Percentiles rank a stretch among this genome's conserved stretches.
These are phyloP conservation scores for Dallia pectoralis DNA, from an alignment of 2,797 vertebrate species.

Conservation along the genomic window DNA sequence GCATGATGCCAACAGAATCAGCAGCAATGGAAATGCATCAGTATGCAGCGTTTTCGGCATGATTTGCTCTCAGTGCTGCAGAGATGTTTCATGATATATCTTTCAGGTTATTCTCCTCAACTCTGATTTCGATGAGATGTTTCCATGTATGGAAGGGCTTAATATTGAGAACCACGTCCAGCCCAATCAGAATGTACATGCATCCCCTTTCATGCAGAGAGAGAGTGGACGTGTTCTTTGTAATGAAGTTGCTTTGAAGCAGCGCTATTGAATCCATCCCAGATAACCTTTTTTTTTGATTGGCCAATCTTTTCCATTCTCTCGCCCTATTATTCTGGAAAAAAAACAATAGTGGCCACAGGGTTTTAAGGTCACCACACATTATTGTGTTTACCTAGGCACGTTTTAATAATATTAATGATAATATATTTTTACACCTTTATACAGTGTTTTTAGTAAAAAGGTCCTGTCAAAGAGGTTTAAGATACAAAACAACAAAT, in stretches of 20 bases:
- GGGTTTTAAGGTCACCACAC: not conserved
- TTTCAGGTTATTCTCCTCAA: conserved; percentile 8
- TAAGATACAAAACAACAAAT: no score
- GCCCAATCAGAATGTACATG: not conserved
- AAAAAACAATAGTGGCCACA: not conserved
- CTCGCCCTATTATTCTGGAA: not conserved
- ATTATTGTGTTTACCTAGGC: not conserved
- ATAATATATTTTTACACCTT: no score
- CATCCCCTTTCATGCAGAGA: not conserved
- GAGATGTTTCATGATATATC: not conserved
- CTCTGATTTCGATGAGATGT: conserved; percentile 1
- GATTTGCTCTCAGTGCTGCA: not conserved
- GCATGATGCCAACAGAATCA: not conserved
- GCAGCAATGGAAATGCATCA: not conserved
- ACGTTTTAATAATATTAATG: no score
- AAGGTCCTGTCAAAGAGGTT: no score
- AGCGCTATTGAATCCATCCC: not conserved
- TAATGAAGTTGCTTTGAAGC: not conserved
- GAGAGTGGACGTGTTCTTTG: not conserved
- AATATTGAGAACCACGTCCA: not conserved
- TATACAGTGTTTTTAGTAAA: no score
- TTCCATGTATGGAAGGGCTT: not conserved
- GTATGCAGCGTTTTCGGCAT: not conserved
- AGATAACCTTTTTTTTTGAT: not conserved
- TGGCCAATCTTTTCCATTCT: not conserved